Evolutionary conservation across 2,888 invertebrate species (phyloP).

Genomic region (Sceliomorpha sp.): DNA sequence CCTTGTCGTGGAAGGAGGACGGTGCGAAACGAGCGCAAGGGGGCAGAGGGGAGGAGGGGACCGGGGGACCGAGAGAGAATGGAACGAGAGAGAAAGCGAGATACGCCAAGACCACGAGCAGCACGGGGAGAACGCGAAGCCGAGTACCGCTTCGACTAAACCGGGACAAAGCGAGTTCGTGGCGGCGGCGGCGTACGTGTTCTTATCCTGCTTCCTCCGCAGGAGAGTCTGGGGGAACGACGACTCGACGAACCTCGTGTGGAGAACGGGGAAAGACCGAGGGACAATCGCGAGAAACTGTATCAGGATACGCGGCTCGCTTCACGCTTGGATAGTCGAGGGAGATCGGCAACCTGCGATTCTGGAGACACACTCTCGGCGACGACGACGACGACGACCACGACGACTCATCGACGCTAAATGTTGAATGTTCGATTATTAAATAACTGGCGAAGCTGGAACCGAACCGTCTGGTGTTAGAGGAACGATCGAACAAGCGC

Average conservation of each 20-base stretch:
- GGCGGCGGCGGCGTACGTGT: slow-evolving; percentile 4
- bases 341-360: slow-evolving; percentile 33
- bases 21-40: neutral
- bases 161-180: slow-evolving; percentile 61
- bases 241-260: slow-evolving; percentile 3
- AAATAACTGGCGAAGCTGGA: slow-evolving; percentile 28
- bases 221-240: neutral
- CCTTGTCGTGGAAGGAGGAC: slow-evolving; percentile 3
- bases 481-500: too few species aligned
- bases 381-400: too few species aligned
- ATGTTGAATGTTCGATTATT: slow-evolving; percentile 37
- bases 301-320: slow-evolving; percentile 39
- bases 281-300: slow-evolving; percentile 33
- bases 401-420: slow-evolving; percentile 35
- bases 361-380: slow-evolving; percentile 8
- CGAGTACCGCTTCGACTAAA: slow-evolving; percentile 29
- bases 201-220: neutral
- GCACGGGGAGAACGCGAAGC: slow-evolving; percentile 43
- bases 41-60: slow-evolving; percentile 5
- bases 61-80: slow-evolving; percentile 49
- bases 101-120: too few species aligned
- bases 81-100: slow-evolving; percentile 45
- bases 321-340: slow-evolving; percentile 43
- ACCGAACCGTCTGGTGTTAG: too few species aligned
- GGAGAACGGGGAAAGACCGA: neutral